Conservation (phyloP, 2,113 vertebrate species). For the Rhea pennata region DNA sequence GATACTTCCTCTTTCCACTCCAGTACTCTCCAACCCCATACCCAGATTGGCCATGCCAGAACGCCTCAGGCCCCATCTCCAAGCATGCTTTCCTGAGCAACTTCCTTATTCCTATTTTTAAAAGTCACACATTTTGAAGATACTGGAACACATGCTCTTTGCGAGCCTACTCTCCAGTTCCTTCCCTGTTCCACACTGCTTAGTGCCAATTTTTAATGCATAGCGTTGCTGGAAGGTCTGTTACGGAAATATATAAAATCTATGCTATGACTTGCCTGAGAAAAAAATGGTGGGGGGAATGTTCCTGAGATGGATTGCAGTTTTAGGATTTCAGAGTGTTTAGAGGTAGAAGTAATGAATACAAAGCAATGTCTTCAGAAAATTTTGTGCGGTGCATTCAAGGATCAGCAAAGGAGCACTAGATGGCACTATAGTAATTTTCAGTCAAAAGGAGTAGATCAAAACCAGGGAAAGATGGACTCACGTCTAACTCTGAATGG, state of each 20-base stretch:
- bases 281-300: background rate
- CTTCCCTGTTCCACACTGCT: background rate
- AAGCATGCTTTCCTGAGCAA: background rate
- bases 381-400: background rate
- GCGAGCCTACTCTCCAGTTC: background rate
- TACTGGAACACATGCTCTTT: background rate
- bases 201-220: background rate
- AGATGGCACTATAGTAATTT: slow-evolving; percentile 60
- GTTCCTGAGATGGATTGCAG: background rate
- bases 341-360: background rate
- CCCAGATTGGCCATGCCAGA: background rate
- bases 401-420: slow-evolving; percentile 7
- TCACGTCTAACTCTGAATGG: background rate
- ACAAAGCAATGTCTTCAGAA: background rate
- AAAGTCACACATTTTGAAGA: slow-evolving; percentile 9
- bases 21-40: background rate
- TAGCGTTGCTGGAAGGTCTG: background rate
- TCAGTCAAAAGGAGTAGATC: background rate
- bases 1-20: background rate
- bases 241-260: background rate
- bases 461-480: background rate
- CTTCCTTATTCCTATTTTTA: slow-evolving; percentile 48
- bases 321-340: background rate
- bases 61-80: background rate
- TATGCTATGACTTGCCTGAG: background rate